Base-by-base conservation (phyloP, 2,797 vertebrate genomes). In the Myripristis murdjan region DNA sequence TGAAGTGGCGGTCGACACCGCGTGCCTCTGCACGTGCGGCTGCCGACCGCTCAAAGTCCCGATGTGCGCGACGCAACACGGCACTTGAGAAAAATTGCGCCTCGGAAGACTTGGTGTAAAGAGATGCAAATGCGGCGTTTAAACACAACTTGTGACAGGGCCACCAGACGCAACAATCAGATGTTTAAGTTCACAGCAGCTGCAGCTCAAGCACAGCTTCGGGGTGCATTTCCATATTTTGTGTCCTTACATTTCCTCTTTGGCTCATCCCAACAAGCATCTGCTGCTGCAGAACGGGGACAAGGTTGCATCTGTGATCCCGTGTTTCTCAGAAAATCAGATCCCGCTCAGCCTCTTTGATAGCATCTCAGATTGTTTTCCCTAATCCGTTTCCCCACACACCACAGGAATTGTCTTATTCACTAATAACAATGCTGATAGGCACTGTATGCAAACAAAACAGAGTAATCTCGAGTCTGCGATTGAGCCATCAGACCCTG, bases 381-480 rank as follows among this genome's bases (percentile, higher is more conserved):
- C 63, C 60, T 91, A 90, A 92, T 91, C 90, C 79, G 72, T 46
- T 49, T 73, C 72, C 20, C 28, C n/a, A 4, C 64, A 57, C 51
- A 53, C 73, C 54, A 73, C 72, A 63, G 75, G 60, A 77, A 75
- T 20, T 56, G 56, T 39, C 2, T 83, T 67, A 68, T 64, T 70
- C 68, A 64, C 73, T 83, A 60, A 79, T 80, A 66, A 77, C 69
- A 71, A 75, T 39, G 48, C 73, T 52, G 52, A 66, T 74, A 60
- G 56, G 35, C 70, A 64, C 51, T 75, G 64, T 84, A 73, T 77
- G 80, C 77, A 91, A 90, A 92, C 90, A 90, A 84, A 18, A 65
- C 59, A 58, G 31, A 62, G 47, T 81, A 64, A 82, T 77, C 70
- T 55, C 39, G 1, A 61, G 62, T 48, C 9, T 63, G 70, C 9